A percentile compares a stretch with the other conserved stretches of the same genome.
Conservation (phyloP, 2,797 vertebrate species). For the Poecilia wingei region DNA sequence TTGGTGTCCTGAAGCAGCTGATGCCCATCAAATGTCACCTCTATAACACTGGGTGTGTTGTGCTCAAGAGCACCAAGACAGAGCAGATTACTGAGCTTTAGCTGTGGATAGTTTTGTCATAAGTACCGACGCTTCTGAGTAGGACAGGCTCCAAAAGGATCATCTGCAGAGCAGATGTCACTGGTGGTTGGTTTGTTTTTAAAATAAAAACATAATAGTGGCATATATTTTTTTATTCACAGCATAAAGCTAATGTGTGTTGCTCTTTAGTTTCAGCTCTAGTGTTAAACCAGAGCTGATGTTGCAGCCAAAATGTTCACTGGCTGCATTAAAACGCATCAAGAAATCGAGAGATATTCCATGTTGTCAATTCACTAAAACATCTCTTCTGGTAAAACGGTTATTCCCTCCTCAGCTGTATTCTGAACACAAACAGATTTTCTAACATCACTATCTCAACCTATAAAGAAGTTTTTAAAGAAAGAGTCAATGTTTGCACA, state of each 20-base stretch:
- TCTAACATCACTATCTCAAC: neutral
- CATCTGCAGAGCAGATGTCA: neutral
- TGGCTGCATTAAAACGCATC: neutral
- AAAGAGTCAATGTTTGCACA: neutral
- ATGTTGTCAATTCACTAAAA: neutral
- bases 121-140: neutral
- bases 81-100: neutral
- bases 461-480: neutral
- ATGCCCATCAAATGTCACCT: conserved; percentile 1
- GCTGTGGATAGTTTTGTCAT: neutral
- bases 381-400: neutral
- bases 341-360: neutral
- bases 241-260: neutral
- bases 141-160: neutral
- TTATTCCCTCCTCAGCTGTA: neutral
- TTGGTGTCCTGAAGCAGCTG: neutral
- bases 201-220: neutral
- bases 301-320: neutral
- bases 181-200: neutral
- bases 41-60: neutral
- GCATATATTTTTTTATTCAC: neutral
- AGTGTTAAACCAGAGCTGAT: neutral
- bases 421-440: neutral
- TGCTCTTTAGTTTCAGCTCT: neutral
- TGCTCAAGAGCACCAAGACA: neutral